Base-by-base conservation (phyloP, 30 jellyfish, hydroid and myxozoan genomes). In the Nemopilema nomurai region DNA sequence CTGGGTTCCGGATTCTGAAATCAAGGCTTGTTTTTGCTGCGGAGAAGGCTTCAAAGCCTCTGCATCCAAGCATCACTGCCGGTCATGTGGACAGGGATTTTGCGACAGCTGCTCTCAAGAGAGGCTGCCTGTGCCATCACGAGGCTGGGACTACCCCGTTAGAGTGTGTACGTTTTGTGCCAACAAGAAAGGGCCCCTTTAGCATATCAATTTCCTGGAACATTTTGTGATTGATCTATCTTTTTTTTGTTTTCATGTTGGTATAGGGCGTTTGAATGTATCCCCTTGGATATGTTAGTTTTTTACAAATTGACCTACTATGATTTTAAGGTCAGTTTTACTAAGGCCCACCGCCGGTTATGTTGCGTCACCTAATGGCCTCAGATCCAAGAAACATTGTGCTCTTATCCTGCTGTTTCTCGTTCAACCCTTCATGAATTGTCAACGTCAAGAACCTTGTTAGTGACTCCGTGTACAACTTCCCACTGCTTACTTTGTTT, bases 131-230 rank as follows among this genome's bases (percentile, higher is more conserved):
- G 98, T 93, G 64, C 98, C 98, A 13, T 89, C 97, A 13, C 87
- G 98, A 50, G 98, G 98, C 63, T 93, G 98, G 98, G 95, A 93
- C 84, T 93, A 93, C 57, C 98, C 98, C 7, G 96, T 89, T 28
- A 75, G 98, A 33, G 97, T 93, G 30, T 93, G 98, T 78, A 91
- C 89, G 41, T 23, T 79, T n/a, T 93, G 98, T 41, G 82, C 94
- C 9, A 57, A 33, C 57, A 92, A 93, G 74, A 85, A 84, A 73
- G 87, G 96, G 28, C 91, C 98, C 8, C 77, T 90, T 70, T 90
- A 88, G 70, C 57, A 41, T 3, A 41, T 3, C 6, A 41, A 41
- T 41, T n/a, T n/a, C n/a, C 57, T 29, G 27, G 20, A 67, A 33
- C 6, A 41, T 41, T 41, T 41, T 41, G 57, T 41, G 57, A 41